A percentile compares a stretch with the other conserved stretches of the same genome.
Evolutionary conservation across 2,113 vertebrate genomes (phyloP).

Genomic region (Tamias sibiricus): DNA sequence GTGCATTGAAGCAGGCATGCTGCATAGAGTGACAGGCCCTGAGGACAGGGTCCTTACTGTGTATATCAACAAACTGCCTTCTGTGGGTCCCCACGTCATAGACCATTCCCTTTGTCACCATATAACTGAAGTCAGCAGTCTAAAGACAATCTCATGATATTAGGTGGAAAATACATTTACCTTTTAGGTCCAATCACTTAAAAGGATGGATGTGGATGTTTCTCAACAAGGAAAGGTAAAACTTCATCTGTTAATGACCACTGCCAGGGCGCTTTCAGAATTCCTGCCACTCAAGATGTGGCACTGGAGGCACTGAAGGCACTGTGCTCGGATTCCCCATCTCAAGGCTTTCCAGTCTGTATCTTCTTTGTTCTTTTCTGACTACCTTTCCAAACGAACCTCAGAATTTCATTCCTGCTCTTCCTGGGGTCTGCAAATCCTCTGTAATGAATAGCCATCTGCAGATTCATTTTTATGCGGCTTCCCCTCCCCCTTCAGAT

Average conservation of each 20-base stretch:
- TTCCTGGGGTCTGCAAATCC: constrained; percentile 50
- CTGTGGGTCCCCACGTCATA: accelerated
- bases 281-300: background rate
- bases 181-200: background rate
- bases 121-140: background rate
- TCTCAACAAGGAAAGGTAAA: background rate
- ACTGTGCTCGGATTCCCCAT: accelerated
- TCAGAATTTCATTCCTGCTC: constrained; percentile 40
- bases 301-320: accelerated
- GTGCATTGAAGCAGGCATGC: background rate
- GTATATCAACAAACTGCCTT: background rate
- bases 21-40: background rate
- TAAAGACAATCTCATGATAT: background rate
- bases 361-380: constrained; percentile 55
- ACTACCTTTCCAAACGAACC: background rate
- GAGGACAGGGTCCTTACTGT: background rate
- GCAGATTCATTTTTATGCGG: constrained; percentile 58
- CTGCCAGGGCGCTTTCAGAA: background rate
- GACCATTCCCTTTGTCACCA: background rate
- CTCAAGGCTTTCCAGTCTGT: background rate
- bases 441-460: constrained; percentile 56
- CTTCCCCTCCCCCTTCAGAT: constrained; percentile 33
- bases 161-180: background rate
- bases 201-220: accelerated
- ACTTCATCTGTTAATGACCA: accelerated